Percentiles rank a stretch among this genome's conserved stretches.
phyloP scores from a whole-genome alignment of 2,888 invertebrate genomes.

The Troilus luridus region DNA sequence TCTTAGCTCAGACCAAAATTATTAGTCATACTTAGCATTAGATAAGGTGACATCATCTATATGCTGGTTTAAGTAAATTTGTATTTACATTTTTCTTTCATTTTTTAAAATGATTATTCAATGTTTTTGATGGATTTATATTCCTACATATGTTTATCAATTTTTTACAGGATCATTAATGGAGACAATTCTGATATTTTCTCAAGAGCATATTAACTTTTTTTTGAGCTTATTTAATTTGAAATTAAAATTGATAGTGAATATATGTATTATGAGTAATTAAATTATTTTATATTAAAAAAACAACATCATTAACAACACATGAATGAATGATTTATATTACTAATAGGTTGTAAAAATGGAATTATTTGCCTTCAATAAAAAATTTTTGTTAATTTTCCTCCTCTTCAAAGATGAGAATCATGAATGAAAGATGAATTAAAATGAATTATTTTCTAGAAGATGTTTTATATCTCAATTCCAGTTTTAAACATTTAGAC shows the following conservation, averaged over 20 bases:
- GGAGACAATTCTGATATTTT: neutral
- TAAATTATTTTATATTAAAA: neutral
- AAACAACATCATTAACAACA: neutral
- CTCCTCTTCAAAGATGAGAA: too few relatives aligned
- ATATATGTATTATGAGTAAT: neutral
- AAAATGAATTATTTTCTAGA: too few relatives aligned
- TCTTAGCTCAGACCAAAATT: neutral
- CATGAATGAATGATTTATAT: too few relatives aligned
- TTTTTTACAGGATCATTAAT: neutral
- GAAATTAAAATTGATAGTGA: neutral
- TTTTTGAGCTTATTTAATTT: neutral
- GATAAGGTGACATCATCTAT: slow-evolving; percentile 8
- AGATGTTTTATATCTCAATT: too few relatives aligned
- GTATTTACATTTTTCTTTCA: neutral
- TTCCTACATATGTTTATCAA: neutral
- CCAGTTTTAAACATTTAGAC: too few relatives aligned
- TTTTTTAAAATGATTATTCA: neutral
- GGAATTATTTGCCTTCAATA: too few relatives aligned
- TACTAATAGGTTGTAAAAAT: too few relatives aligned
- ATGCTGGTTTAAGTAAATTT: neutral
- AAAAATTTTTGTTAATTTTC: too few relatives aligned
- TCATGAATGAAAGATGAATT: too few relatives aligned
- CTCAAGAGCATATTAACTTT: neutral
- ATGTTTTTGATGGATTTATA: neutral
- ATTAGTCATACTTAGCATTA: neutral